A percentile compares a stretch with the other conserved stretches of the same genome.
Evolutionary conservation across 1,140 invertebrate species (phyloP).

Genomic region (Harpegnathos saltator): DNA sequence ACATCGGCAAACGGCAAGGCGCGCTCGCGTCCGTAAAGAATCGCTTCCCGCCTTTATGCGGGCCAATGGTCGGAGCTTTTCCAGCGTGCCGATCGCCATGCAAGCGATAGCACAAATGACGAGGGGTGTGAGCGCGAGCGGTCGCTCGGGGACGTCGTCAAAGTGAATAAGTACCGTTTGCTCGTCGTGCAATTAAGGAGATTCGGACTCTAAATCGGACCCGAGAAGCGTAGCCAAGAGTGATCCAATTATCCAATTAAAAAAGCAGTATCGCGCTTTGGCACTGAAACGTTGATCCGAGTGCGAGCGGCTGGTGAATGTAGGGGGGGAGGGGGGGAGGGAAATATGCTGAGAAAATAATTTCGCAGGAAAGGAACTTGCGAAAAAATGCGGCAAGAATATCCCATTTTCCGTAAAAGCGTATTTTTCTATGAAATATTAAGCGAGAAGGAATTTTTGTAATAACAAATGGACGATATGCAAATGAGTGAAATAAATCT

Average conservation of each 20-base stretch:
- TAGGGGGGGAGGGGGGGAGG: no score
- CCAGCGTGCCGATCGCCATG: background rate
- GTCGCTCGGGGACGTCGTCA: slow-evolving; percentile 19
- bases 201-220: background rate
- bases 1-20: slow-evolving; percentile 4
- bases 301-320: no score
- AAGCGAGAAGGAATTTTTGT: background rate
- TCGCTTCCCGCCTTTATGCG: slow-evolving; percentile 25
- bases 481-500: background rate
- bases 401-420: background rate
- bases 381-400: background rate
- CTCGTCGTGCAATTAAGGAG: slow-evolving; percentile 19
- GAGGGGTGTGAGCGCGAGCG: background rate
- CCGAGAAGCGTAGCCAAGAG: background rate
- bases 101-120: slow-evolving; percentile 33
- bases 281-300: background rate
- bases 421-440: background rate
- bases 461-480: slow-evolving; percentile 17
- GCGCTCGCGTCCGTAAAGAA: slow-evolving; percentile 19
- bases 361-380: background rate
- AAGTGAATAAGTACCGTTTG: slow-evolving; percentile 25
- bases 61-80: background rate
- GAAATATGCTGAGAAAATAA: background rate
- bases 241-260: background rate
- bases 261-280: background rate